Evolutionary conservation across 2,888 invertebrate species (phyloP).

Genomic region (Danaus chrysippus): DNA sequence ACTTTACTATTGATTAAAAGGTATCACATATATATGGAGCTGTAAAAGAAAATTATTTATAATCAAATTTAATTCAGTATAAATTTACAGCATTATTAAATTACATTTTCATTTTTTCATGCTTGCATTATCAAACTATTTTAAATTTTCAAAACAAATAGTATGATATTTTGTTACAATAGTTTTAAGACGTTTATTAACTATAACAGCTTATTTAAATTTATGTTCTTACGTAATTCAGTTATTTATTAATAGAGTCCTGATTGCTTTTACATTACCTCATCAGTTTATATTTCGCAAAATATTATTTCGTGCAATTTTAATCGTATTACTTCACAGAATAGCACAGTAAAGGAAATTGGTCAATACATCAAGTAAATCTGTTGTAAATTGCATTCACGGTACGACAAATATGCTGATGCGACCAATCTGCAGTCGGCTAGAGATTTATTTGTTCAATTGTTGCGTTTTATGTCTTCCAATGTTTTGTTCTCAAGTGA

Average conservation of each 20-base stretch:
- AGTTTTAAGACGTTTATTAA: too few relatives aligned
- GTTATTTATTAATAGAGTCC: too few relatives aligned
- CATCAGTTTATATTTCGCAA: conserved; percentile 2
- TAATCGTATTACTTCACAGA: conserved; percentile 21
- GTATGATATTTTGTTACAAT: too few relatives aligned
- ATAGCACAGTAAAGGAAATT: conserved; percentile 27
- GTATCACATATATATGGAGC: neutral
- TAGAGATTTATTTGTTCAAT: conserved; percentile 25
- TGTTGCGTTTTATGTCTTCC: conserved; percentile 20
- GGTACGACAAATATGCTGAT: conserved; percentile 41
- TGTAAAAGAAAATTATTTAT: neutral
- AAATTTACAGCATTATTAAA: neutral
- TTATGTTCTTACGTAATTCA: neutral
- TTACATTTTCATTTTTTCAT: neutral
- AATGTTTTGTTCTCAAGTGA: conserved; percentile 12
- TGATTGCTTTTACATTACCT: neutral
- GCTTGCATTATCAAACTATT: neutral
- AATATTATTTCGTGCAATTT: conserved; percentile 11
- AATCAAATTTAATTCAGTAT: neutral
- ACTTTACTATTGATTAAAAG: conserved; percentile 17
- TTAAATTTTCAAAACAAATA: too few relatives aligned
- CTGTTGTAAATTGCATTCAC: conserved; percentile 44
- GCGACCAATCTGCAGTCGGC: conserved; percentile 24
- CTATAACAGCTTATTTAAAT: neutral
- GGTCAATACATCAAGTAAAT: conserved; percentile 37